Evolutionary conservation across 1,140 invertebrate genomes (phyloP), one percentile per base, ranked within the genome.

Genomic region (Pteromalus puparum): DNA sequence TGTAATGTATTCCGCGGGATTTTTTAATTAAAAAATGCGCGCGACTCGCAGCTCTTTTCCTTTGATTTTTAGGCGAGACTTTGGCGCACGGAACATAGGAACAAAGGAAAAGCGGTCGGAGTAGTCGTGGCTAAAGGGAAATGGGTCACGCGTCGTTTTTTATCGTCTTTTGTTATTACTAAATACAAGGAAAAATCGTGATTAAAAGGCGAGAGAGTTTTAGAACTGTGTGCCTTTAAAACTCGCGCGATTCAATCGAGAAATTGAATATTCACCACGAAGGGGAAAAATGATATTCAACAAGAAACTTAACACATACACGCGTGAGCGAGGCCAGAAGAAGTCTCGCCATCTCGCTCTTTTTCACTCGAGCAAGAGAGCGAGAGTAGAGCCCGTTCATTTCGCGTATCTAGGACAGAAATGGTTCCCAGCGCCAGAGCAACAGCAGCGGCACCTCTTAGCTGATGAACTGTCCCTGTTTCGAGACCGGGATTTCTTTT

Each of bases 391-490:
- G 67, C 67, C 26, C 26, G 67, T 70, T 26, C 67, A 28, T 70
- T 70, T 70, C 67, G 67, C 67, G 67, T 81, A 81, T 73, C 68
- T 81, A 68, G 80, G 70, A 26, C 78, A 80, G 67, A 80, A 79
- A 79, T 79, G 26, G 24, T 65, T 61, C 28, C 67, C 53, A 72
- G 21, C 38, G 38, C 9, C 38, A 42, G 6, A 42, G 38, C 38
- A 42, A 7, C 26, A 28, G 46, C 15, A 53, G 12, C 18, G 10
- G 7, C 80, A 67, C 78, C 80, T 81, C 80, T 81, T 81, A 81
- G 80, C 80, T 81, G 80, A 81, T 81, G 80, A 81, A 81, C 80
- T 81, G 80, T 74, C 80, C 80, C 68, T 81, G 70, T 81, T 81
- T 81, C 70, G 70, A 48, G 53, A 10, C 65, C 46, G 4, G 15